Base-by-base conservation (phyloP, 2,113 vertebrate species). In the Ranitomeya imitator region DNA sequence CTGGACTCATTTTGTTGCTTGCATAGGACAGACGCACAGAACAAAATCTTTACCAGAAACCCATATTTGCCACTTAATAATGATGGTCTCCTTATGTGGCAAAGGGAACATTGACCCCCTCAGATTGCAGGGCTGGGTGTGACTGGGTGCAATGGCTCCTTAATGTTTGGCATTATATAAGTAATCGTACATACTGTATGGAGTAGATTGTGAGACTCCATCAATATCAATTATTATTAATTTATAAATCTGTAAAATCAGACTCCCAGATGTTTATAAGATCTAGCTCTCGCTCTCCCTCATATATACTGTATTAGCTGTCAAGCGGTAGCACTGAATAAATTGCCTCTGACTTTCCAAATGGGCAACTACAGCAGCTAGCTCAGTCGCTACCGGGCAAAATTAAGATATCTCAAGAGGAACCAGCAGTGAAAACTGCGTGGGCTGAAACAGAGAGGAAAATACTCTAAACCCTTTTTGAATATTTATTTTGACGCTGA, bases 351-450 rank as follows among this genome's bases (percentile, higher is more conserved):
- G 31, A 37, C 57, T 37, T 69, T 67, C 18, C 79, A 84, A 78
- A 83, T 59, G 51, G 55, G 15, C 21, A 77, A 77, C 55, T 60
- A 45, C 37, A 77, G 65, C 37, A 88, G 59, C 45, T 6, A 55
- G 59, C 18, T 63, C 23, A 77, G 67, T 67, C 8, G 81, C 71
- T 84, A 57, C 87, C 54, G 79, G 73, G 87, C 69, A 84, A 89
- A 85, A 78, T 83, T 76, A 77, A 63, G 60, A 69, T 79, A 84
- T 89, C 87, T 63, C 87, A 52, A 59, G 81, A 69, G 87, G 18
- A 85, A 54, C 73, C 74, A 79, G 82, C 87, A 84, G 71, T 67
- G 60, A 89, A 79, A 67, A 85, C 87, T 85, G 73, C 6, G 12
- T 78, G 74, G 73, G 81, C 1, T 55, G 85, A 90, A 45, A 84